Base-by-base conservation (phyloP, 2,888 invertebrate genomes). In the Drosophila differens region DNA sequence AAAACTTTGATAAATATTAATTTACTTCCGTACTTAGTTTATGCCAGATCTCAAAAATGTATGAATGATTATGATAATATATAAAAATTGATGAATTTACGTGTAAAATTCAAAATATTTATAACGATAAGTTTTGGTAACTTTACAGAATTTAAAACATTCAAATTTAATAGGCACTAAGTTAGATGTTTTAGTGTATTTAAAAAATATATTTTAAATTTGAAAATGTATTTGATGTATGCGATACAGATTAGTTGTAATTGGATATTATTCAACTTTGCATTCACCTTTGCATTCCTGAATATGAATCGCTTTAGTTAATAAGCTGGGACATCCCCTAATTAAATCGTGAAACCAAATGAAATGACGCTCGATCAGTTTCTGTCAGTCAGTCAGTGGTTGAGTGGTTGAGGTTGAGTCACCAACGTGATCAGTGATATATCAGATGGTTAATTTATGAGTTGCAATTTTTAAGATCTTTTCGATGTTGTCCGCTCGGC, bases 391-490 rank as follows among this genome's bases (percentile, higher is more conserved):
- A 7, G 14, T 44, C 44, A 25, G 25, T 25, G 25, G 25, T 25
- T 25, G 25, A 25, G 25, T 25, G 25, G 25, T 25, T 25, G 25
- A 25, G 60, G 37, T n/a, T 51, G 51, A 67, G 30, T 61, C 37
- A 64, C 12, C 51, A 39, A 53, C 25, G 32, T 12, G 44, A 25
- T 14, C 33, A 58, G 64, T 78, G 63, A 74, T 75, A 87, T 58
- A 79, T 76, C 70, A 82, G 59, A 64, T 71, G 57, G 59, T 69
- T 77, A 76, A 87, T 87, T 83, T 85, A 89, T 87, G 85, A 91
- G 88, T 82, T 89, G 85, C 83, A 89, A 91, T 89, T 88, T 81
- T 76, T 44, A 78, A 69, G 67, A 75, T 65, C 61, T 74, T 77
- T 62, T 60, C 53, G 53, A 44, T 54, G 54, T 61, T 60, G 47